Evolutionary conservation across 1,140 invertebrate species (phyloP).

Genomic region (Drosophila orena): DNA sequence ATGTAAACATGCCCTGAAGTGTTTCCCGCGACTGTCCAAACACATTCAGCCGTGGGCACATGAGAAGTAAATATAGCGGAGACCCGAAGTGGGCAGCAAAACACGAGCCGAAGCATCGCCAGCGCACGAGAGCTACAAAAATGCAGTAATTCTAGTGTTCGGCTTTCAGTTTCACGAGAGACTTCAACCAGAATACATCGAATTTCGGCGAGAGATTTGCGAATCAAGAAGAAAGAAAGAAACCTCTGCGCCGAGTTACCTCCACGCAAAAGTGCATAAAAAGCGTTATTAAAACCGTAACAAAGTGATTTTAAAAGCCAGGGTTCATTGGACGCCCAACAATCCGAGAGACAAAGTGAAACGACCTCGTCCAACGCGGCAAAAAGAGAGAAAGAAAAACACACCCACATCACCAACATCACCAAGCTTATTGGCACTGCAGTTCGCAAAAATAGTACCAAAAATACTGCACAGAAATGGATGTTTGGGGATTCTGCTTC

Average conservation of each 20-base stretch:
- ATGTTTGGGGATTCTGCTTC: conserved; percentile 82
- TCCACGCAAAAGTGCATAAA: conserved; percentile 44
- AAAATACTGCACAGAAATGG: conserved; percentile 51
- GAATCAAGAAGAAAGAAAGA: conserved; percentile 3
- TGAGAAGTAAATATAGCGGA: conserved; percentile 22
- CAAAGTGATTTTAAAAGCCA: conserved; percentile 47
- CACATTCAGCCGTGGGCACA: conserved; percentile 25
- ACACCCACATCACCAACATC: conserved; percentile 27
- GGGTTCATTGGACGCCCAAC: conserved; percentile 67
- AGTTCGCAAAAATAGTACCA: conserved; percentile 12
- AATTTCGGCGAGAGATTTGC: conserved; percentile 21
- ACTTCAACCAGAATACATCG: conserved; percentile 57
- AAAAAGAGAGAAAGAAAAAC: conserved; percentile 34
- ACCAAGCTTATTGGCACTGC: conserved; percentile 6
- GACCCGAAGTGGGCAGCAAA: conserved; percentile 48
- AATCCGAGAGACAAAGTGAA: conserved; percentile 68
- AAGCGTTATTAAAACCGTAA: conserved; percentile 38
- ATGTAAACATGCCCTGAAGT: neutral
- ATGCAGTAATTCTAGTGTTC: conserved; percentile 65
- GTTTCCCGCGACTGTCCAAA: neutral
- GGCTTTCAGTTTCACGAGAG: conserved; percentile 68
- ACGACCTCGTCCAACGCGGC: conserved; percentile 72
- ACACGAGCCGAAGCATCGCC: conserved; percentile 47
- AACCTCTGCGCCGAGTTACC: conserved; percentile 51
- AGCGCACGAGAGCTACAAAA: conserved; percentile 58